These are phyloP conservation scores for Pheosia tremula DNA, from an alignment of 2,888 invertebrate genomes.

Conservation along the genomic window DNA sequence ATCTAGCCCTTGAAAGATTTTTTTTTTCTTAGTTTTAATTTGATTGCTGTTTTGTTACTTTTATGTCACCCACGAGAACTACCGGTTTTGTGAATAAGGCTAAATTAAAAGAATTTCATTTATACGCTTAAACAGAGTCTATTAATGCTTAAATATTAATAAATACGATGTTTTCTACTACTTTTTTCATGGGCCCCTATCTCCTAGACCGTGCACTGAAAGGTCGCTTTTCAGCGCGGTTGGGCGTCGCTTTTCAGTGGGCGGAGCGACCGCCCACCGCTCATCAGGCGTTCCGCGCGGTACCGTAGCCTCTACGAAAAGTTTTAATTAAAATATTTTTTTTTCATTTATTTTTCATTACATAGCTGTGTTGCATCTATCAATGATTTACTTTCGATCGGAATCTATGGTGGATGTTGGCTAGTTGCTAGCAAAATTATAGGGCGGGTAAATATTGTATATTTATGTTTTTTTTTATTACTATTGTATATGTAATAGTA, in stretches of 20 bases:
- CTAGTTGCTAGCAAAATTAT: neutral
- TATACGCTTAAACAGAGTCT: too few species aligned
- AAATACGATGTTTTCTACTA: neutral
- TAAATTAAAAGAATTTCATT: too few species aligned
- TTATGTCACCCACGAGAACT: too few species aligned
- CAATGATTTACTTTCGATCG: slow-evolving; percentile 1
- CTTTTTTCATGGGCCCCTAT: neutral
- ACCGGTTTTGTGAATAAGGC: too few species aligned
- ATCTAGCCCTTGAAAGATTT: too few species aligned
- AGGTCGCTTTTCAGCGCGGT: slow-evolving; percentile 73
- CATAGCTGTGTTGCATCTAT: slow-evolving; percentile 19
- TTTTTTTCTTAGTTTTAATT: too few species aligned
- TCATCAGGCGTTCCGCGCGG: slow-evolving; percentile 46
- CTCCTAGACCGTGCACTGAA: slow-evolving; percentile 47
- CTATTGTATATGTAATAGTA: neutral
- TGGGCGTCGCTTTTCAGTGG: slow-evolving; percentile 78
- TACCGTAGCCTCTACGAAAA: slow-evolving; percentile 12
- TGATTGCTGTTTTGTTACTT: too few species aligned
- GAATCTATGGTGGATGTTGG: neutral
- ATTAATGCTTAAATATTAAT: too few species aligned
- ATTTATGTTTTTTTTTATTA: neutral
- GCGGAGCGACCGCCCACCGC: slow-evolving; percentile 67
- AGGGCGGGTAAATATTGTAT: neutral
- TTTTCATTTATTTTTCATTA: slow-evolving; percentile 26
- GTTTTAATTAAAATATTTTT: slow-evolving; percentile 36